Conservation (phyloP, 2,888 invertebrate genomes). For the Arctia plantaginis region DNA sequence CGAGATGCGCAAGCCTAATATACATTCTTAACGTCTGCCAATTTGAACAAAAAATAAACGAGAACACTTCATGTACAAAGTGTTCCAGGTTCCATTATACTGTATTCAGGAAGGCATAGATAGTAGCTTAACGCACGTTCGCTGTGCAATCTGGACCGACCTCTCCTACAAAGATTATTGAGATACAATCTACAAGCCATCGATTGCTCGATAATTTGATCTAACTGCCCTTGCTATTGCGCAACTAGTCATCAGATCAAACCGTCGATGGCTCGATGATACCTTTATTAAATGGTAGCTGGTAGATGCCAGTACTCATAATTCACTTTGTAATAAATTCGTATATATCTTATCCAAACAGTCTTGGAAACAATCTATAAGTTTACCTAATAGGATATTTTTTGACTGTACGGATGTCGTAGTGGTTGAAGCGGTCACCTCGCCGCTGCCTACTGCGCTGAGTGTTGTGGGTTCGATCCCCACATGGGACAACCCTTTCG, state of each 20-base stretch:
- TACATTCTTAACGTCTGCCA: conserved; percentile 66
- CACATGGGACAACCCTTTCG: too few species aligned
- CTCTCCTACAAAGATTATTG: conserved; percentile 81
- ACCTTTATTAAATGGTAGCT: conserved; percentile 85
- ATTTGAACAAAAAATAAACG: conserved; percentile 44
- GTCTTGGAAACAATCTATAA: conserved; percentile 15
- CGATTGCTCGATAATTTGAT: conserved; percentile 82
- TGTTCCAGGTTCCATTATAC: conserved; percentile 58
- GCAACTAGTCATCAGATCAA: conserved; percentile 81
- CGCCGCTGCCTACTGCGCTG: too few species aligned
- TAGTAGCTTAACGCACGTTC: conserved; percentile 70
- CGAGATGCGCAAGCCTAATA: conserved; percentile 78
- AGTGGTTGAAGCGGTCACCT: too few species aligned
- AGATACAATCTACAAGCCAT: conserved; percentile 85
- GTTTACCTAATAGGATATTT: conserved; percentile 5
- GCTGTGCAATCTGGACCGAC: conserved; percentile 72
- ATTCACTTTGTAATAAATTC: conserved; percentile 51
- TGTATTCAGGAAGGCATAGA: conserved; percentile 73
- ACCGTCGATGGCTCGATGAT: conserved; percentile 74
- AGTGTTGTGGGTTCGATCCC: too few species aligned
- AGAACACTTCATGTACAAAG: conserved; percentile 26
- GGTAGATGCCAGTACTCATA: conserved; percentile 47
- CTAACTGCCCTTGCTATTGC: conserved; percentile 78
- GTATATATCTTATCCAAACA: conserved; percentile 34
- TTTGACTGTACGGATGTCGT: too few species aligned